phyloP scores from a whole-genome alignment of 1,140 invertebrate species.

The Chironomus striatipennis region DNA sequence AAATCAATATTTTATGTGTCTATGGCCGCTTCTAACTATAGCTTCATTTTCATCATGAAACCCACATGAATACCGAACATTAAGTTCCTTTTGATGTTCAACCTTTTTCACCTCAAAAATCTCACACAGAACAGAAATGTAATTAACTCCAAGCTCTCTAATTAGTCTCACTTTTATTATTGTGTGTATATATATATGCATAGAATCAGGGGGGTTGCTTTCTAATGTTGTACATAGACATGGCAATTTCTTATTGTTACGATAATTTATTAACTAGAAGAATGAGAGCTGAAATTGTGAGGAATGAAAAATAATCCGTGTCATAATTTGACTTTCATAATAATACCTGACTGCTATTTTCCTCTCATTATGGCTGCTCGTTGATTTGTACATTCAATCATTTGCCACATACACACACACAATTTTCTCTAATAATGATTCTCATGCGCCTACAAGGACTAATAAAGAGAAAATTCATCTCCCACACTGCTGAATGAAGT shows the following conservation, averaged over 20 bases:
- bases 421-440: neutral
- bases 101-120: neutral
- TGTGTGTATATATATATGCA: too few relatives aligned
- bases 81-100: too few relatives aligned
- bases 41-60: too few relatives aligned
- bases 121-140: neutral
- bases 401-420: neutral
- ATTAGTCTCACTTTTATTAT: neutral
- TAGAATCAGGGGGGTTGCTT: too few relatives aligned
- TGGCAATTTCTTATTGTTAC: too few relatives aligned
- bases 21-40: neutral
- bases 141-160: conserved; percentile 12
- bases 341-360: neutral
- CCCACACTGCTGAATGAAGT: too few relatives aligned
- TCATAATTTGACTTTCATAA: conserved; percentile 8
- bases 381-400: neutral
- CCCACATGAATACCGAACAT: neutral
- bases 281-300: too few relatives aligned
- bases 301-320: neutral
- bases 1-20: neutral
- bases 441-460: neutral
- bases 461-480: neutral
- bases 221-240: too few relatives aligned
- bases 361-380: neutral
- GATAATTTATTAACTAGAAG: too few relatives aligned